A percentile compares a stretch with the other conserved stretches of the same genome.
Conservation (phyloP, 2,797 vertebrate species). For the Sebastes steindachneri region DNA sequence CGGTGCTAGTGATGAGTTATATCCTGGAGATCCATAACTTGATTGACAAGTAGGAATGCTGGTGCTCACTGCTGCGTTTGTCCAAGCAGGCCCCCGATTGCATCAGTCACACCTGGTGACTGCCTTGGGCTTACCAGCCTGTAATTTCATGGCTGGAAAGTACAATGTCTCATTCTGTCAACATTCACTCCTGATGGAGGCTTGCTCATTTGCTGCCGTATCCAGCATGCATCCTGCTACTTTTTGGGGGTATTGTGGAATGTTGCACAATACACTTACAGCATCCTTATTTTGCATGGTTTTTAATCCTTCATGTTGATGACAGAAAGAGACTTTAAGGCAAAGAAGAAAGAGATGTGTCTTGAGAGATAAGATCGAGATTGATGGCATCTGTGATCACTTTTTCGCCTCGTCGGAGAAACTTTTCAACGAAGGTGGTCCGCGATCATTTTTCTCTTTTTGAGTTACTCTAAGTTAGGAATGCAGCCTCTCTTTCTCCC, state of each 20-base stretch:
- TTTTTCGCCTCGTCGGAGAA: background rate
- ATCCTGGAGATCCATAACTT: slow-evolving; percentile 62
- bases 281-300: background rate
- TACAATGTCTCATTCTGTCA: slow-evolving; percentile 89
- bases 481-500: background rate
- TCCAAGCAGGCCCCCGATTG: slow-evolving; percentile 86
- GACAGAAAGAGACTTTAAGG: background rate
- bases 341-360: background rate
- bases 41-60: slow-evolving; percentile 79
- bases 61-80: slow-evolving; percentile 76
- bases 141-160: slow-evolving; percentile 87
- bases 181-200: slow-evolving; percentile 79
- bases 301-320: background rate
- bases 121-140: slow-evolving; percentile 86
- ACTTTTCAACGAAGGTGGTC: slow-evolving; percentile 30
- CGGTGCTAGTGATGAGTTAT: slow-evolving; percentile 45
- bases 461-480: background rate
- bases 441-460: background rate
- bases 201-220: slow-evolving; percentile 69
- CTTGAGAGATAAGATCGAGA: slow-evolving; percentile 1
- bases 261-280: slow-evolving; percentile 11
- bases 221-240: slow-evolving; percentile 16
- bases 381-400: slow-evolving; percentile 28
- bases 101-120: slow-evolving; percentile 89
- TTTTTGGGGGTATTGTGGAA: slow-evolving; percentile 4